Evolutionary conservation across 2,113 vertebrate genomes (phyloP), one percentile per base, ranked within the genome.

Genomic region (Tympanuchus pallidicinctus): DNA sequence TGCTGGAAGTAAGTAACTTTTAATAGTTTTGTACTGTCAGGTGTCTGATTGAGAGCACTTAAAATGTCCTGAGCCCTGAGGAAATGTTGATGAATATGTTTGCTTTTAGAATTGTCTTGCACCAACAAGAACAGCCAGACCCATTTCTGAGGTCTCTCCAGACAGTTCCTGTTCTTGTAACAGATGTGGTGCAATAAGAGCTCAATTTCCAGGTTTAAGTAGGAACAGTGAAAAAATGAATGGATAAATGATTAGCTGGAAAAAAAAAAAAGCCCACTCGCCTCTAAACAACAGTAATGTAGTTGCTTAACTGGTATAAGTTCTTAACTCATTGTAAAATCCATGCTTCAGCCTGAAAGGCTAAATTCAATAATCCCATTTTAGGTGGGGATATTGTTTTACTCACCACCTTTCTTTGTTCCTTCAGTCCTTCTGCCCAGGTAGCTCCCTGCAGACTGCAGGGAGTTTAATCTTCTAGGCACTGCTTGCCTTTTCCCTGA

Each of bases 371-470:
- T 90, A 88, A 88, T 92, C 65, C 24, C 3, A 3, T 64, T 94
- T 88, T 45, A 89, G 56, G 17, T 80, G 54, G n/a, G 24, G 12
- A 21, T 76, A 27, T 88, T 86, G 64, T 88, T 93, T 79, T 71
- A 67, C 30, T 77, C 4, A 1, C 25, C 32, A 8, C 56, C 24
- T 93, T 90, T 91, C 36, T 78, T 61, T 28, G 45, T 75, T 38
- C 8, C 85, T 83, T 42, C 22, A 12, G 86, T 88, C 5, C 8
- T 56, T 6, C 50, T 64, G 42, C 17, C 7, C 22, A 30, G 25
- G 19, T 36, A 10, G 11, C 61, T 87, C 30, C 40, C 64, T 75
- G 50, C 14, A 69, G 43, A 72, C 24, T 18, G 19, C 7, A 3
- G 60, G 25, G 27, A 28, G 14, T 54, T 28, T 10, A 54, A 6